Evolutionary conservation across 2,797 vertebrate genomes (phyloP).

Genomic region (Betta splendens): DNA sequence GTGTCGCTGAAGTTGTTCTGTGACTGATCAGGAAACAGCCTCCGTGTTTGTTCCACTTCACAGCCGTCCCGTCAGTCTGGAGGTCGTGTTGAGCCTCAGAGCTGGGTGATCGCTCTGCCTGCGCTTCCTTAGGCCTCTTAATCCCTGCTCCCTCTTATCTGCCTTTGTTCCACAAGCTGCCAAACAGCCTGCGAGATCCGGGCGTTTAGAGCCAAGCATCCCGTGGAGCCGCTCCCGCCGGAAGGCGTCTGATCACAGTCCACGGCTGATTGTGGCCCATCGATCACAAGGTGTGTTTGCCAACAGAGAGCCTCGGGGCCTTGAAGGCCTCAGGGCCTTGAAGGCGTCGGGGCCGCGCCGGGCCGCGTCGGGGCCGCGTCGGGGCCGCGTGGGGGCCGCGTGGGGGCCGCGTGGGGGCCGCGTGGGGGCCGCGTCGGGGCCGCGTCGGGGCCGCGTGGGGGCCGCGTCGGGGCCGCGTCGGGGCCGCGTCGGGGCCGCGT

Average conservation of each 20-base stretch:
- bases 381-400: no score
- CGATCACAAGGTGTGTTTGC: conserved; percentile 65
- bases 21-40: conserved; percentile 21
- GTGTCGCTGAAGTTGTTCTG: background rate
- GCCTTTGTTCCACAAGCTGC: conserved; percentile 51
- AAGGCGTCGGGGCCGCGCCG: no score
- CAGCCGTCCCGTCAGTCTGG: conserved; percentile 34
- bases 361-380: no score
- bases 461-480: no score
- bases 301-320: no score
- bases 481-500: no score
- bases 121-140: conserved; percentile 55
- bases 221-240: conserved; percentile 12
- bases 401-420: no score
- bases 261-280: conserved; percentile 73
- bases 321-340: no score
- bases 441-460: no score
- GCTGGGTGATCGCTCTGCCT: conserved; percentile 33
- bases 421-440: no score
- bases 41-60: conserved; percentile 12
- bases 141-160: conserved; percentile 59
- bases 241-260: conserved; percentile 52
- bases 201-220: conserved; percentile 34
- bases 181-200: conserved; percentile 52
- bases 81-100: conserved; percentile 34